These are phyloP conservation scores for Apis laboriosa DNA, from an alignment of 1,140 invertebrate genomes.

Conservation along the genomic window DNA sequence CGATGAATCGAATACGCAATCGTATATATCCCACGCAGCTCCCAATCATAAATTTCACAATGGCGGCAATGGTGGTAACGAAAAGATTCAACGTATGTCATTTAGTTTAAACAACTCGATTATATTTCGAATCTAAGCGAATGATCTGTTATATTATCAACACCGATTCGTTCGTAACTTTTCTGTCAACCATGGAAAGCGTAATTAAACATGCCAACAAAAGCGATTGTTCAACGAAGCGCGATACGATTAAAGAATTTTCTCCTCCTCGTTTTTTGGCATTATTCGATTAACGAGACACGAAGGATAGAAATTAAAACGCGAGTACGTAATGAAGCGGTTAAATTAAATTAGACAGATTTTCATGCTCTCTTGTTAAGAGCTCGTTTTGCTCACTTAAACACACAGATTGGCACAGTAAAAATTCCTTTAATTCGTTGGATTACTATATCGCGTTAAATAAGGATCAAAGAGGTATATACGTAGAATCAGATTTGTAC, in stretches of 20 bases:
- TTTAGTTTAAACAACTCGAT: not conserved
- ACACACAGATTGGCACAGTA: no score
- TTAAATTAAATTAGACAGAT: slow-evolving; percentile 11
- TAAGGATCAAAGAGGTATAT: no score
- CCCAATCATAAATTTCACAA: not conserved
- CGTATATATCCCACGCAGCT: not conserved
- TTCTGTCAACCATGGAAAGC: no score
- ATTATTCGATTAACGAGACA: slow-evolving; percentile 5
- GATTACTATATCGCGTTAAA: not conserved
- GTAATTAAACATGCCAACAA: slow-evolving; percentile 16
- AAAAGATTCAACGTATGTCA: not conserved
- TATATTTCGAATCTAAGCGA: not conserved
- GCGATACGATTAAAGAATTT: slow-evolving; percentile 6
- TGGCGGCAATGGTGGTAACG: not conserved
- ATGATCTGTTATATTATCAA: not conserved
- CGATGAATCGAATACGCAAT: not conserved
- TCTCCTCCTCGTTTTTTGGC: not conserved
- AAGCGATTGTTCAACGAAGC: slow-evolving; percentile 16
- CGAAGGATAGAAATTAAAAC: not conserved
- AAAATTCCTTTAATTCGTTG: not conserved
- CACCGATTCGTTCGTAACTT: not conserved
- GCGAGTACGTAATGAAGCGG: slow-evolving; percentile 1
- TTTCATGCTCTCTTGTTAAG: not conserved
- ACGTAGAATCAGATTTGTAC: not conserved
- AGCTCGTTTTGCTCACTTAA: not conserved